phyloP scores from a whole-genome alignment of 2,888 invertebrate genomes.

The Drosophila peninsularis region DNA sequence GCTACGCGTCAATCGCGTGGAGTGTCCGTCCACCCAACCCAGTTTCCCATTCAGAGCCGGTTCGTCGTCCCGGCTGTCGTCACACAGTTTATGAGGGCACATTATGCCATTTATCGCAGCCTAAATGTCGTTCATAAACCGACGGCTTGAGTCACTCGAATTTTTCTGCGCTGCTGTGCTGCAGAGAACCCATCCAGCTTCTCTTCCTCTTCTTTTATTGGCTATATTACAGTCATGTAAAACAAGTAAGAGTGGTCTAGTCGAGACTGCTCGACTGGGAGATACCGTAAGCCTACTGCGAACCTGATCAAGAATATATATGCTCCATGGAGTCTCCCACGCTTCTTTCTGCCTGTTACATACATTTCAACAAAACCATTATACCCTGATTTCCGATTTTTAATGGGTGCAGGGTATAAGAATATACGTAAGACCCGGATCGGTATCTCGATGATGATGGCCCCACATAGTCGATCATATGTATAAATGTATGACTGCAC shows the following conservation, averaged over 20 bases:
- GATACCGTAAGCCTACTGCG: no score
- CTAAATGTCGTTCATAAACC: slow-evolving; percentile 72
- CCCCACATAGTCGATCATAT: slow-evolving; percentile 31
- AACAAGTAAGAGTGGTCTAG: not conserved
- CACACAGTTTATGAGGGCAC: slow-evolving; percentile 75
- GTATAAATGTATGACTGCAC: slow-evolving; percentile 29
- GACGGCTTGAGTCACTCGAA: slow-evolving; percentile 55
- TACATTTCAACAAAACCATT: no score
- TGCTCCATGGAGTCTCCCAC: no score
- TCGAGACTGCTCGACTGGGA: no score
- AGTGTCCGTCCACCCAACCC: slow-evolving; percentile 32
- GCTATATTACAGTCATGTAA: not conserved
- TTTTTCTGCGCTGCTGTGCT: slow-evolving; percentile 15
- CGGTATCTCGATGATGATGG: slow-evolving; percentile 17
- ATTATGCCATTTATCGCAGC: slow-evolving; percentile 79
- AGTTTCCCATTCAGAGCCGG: slow-evolving; percentile 2
- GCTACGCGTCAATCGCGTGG: slow-evolving; percentile 71
- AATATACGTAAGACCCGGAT: slow-evolving; percentile 35
- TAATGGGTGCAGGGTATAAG: not conserved
- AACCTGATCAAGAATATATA: no score
- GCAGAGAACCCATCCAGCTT: slow-evolving; percentile 11
- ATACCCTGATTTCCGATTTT: no score
- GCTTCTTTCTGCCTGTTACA: no score
- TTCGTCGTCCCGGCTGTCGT: slow-evolving; percentile 38
- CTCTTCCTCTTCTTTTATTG: not conserved